Conservation (phyloP, 1,140 invertebrate species). For the Adoxophyes honmai region DNA sequence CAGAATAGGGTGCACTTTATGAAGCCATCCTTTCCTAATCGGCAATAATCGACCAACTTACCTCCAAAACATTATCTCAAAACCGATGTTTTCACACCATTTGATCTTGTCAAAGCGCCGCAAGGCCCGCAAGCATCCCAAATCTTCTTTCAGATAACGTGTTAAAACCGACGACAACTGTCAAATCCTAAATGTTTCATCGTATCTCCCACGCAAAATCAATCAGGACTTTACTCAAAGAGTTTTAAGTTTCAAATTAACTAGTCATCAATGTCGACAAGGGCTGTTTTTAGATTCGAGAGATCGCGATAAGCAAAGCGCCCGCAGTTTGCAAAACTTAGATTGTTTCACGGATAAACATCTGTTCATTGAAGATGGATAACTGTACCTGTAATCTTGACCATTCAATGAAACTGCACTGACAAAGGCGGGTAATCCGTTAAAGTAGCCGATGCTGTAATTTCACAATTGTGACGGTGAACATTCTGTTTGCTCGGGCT, state of each 20-base stretch:
- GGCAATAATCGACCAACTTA: background rate
- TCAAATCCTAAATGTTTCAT: too few relatives aligned
- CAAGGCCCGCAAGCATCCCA: background rate
- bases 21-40: too few relatives aligned
- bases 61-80: background rate
- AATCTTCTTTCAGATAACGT: background rate
- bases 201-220: too few relatives aligned
- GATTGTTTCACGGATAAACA: conserved; percentile 70
- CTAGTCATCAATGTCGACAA: too few relatives aligned
- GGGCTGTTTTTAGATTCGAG: conserved; percentile 32
- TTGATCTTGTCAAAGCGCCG: conserved; percentile 13
- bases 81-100: conserved; percentile 7
- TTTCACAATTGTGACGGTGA: conserved; percentile 54
- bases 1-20: too few relatives aligned
- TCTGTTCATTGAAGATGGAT: conserved; percentile 50
- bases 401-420: conserved; percentile 42
- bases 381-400: conserved; percentile 54
- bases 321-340: conserved; percentile 58
- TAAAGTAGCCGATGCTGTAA: conserved; percentile 68
- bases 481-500: conserved; percentile 43
- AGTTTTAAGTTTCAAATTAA: too few relatives aligned
- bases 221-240: too few relatives aligned
- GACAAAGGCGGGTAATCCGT: conserved; percentile 61
- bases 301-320: conserved; percentile 49
- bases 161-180: background rate